A percentile compares a stretch with the other conserved stretches of the same genome.
Evolutionary conservation across 2,797 vertebrate genomes (phyloP).

Genomic region (Carduelis carduelis): DNA sequence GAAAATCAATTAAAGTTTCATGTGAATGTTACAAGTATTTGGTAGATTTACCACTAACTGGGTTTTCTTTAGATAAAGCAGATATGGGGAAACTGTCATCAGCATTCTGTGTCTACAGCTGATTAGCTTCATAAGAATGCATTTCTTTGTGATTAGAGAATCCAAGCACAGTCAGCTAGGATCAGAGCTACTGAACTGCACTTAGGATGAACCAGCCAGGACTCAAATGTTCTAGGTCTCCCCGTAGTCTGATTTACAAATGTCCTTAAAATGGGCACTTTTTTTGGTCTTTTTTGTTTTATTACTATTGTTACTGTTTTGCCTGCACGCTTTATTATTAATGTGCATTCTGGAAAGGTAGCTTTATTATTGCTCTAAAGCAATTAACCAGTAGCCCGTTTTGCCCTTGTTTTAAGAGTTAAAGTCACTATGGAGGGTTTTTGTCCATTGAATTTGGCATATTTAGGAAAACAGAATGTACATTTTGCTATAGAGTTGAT

Average conservation of each 20-base stretch:
- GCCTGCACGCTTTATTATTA: conserved; percentile 50
- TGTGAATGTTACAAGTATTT: conserved; percentile 88
- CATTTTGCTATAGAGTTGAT: conserved; percentile 79
- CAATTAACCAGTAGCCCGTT: conserved; percentile 45
- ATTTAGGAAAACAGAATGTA: conserved; percentile 75
- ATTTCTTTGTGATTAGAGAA: conserved; percentile 82
- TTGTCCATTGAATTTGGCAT: conserved; percentile 72
- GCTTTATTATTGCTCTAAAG: conserved; percentile 61
- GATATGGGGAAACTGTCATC: conserved; percentile 75
- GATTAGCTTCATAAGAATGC: conserved; percentile 81
- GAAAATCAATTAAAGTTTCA: conserved; percentile 92
- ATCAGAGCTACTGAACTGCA: conserved; percentile 69
- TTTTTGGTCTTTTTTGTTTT: neutral
- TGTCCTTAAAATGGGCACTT: conserved; percentile 56
- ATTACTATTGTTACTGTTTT: neutral
- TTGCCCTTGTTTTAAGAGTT: conserved; percentile 66
- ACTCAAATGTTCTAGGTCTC: conserved; percentile 56
- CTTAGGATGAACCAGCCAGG: conserved; percentile 63
- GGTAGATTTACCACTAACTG: conserved; percentile 84
- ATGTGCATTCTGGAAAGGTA: conserved; percentile 54
- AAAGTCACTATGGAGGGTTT: conserved; percentile 53
- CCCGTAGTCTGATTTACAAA: conserved; percentile 49
- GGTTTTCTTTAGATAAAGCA: conserved; percentile 85
- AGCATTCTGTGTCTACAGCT: conserved; percentile 84
- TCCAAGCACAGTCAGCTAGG: conserved; percentile 75